These are phyloP conservation scores for Varroa destructor DNA, from an alignment of 1,140 invertebrate species.

Conservation along the genomic window DNA sequence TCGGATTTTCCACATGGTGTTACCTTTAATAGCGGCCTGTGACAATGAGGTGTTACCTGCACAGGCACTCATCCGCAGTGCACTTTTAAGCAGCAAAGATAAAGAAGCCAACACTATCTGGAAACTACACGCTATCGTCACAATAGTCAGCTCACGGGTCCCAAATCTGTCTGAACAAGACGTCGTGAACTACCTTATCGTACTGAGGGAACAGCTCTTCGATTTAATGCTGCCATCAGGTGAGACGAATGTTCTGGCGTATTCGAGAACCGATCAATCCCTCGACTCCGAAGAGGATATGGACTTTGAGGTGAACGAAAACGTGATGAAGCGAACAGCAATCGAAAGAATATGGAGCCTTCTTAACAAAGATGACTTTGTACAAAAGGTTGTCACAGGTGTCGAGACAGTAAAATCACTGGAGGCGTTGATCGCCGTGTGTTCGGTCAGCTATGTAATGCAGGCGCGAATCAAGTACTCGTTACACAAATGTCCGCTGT, in stretches of 20 bases:
- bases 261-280: constrained; percentile 29
- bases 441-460: constrained; percentile 40
- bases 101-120: constrained; percentile 31
- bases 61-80: constrained; percentile 24
- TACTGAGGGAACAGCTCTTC: constrained; percentile 19
- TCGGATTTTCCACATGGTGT: constrained; percentile 47
- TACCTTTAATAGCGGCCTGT: constrained; percentile 28
- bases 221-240: neutral
- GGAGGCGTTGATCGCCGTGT: constrained; percentile 30
- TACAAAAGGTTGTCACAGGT: constrained; percentile 28
- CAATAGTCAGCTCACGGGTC: constrained; percentile 28
- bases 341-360: constrained; percentile 12
- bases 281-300: constrained; percentile 39
- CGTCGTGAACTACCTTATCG: constrained; percentile 29
- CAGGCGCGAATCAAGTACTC: constrained; percentile 53
- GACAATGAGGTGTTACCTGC: constrained; percentile 28
- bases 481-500: constrained; percentile 49
- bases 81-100: constrained; percentile 28
- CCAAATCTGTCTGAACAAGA: constrained; percentile 1
- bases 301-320: constrained; percentile 23
- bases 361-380: constrained; percentile 35
- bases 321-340: constrained; percentile 2
- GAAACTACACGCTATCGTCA: constrained; percentile 28
- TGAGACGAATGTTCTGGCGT: constrained; percentile 42
- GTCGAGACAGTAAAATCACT: constrained; percentile 3